Conservation (phyloP, 2,113 vertebrate genomes). For the Indicator maculatus region DNA sequence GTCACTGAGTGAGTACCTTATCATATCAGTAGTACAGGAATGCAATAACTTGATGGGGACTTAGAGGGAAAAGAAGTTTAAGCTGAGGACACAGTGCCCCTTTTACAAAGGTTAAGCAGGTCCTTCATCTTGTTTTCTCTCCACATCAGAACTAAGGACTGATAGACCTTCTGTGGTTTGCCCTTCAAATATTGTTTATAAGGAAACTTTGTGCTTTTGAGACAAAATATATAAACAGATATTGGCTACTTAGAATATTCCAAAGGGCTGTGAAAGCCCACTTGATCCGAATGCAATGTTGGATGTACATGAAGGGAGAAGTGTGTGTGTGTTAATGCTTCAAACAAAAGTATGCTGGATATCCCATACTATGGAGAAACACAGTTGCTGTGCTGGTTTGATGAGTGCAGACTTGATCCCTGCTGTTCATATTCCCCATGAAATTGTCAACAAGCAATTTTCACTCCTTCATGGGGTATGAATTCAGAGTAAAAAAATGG, state of each 20-base stretch:
- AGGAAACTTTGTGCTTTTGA: neutral
- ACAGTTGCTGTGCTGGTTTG: neutral
- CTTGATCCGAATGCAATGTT: neutral
- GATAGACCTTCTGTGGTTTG: neutral
- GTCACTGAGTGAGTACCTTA: neutral
- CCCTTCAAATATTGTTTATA: neutral
- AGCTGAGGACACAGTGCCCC: neutral
- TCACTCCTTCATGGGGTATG: neutral
- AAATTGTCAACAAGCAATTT: conserved; percentile 41
- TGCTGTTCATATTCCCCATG: neutral
- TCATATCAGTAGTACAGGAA: neutral
- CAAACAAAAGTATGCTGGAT: neutral
- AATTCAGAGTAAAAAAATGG: conserved; percentile 1
- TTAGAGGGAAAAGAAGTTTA: neutral
- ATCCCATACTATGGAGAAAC: neutral
- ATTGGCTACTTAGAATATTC: neutral
- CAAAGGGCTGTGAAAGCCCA: neutral
- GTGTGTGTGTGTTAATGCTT: neutral
- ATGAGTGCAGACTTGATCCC: neutral
- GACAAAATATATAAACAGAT: neutral
- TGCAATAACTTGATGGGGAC: neutral
- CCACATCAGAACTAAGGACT: neutral
- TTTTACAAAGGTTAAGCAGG: neutral
- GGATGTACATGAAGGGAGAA: neutral
- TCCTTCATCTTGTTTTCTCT: neutral